Conservation (phyloP, 2,797 vertebrate species). For the Ptychobarbus kaznakovi region DNA sequence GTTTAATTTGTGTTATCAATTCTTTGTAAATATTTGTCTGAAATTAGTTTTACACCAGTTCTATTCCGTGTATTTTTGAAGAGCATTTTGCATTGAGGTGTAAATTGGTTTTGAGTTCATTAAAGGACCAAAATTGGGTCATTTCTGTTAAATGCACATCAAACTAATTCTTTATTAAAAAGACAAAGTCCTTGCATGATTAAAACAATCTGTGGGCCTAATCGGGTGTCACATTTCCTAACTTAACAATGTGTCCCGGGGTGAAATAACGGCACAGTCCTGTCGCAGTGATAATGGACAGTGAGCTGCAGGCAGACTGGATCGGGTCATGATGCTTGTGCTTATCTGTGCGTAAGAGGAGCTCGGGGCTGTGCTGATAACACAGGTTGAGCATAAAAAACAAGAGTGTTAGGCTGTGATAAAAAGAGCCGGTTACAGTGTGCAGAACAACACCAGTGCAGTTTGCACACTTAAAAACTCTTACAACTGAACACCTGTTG, state of each 20-base stretch:
- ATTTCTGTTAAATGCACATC: background rate
- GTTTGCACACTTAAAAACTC: slow-evolving; percentile 1
- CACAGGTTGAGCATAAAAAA: slow-evolving; percentile 62
- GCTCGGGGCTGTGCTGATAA: slow-evolving; percentile 68
- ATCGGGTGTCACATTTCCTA: background rate
- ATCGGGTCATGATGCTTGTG: background rate
- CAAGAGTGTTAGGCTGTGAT: slow-evolving; percentile 69
- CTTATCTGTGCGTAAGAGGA: slow-evolving; percentile 48
- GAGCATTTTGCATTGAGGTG: background rate
- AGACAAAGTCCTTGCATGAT: background rate
- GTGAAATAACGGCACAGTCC: slow-evolving; percentile 25
- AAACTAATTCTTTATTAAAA: background rate
- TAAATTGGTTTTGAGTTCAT: background rate
- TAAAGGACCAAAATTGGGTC: background rate
- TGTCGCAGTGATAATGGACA: slow-evolving; percentile 8
- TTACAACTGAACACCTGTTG: background rate
- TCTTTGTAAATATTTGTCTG: too few species aligned
- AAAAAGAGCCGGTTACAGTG: slow-evolving; percentile 73
- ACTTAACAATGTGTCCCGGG: slow-evolving; percentile 9
- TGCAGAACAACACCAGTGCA: background rate
- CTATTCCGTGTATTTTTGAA: background rate
- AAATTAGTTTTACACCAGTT: background rate
- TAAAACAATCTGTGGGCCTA: slow-evolving; percentile 15
- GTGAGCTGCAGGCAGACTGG: slow-evolving; percentile 21
- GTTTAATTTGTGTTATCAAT: too few species aligned